A percentile compares a stretch with the other conserved stretches of the same genome.
phyloP scores from a whole-genome alignment of 2,888 invertebrate species.

The Calliscelio sp. region DNA sequence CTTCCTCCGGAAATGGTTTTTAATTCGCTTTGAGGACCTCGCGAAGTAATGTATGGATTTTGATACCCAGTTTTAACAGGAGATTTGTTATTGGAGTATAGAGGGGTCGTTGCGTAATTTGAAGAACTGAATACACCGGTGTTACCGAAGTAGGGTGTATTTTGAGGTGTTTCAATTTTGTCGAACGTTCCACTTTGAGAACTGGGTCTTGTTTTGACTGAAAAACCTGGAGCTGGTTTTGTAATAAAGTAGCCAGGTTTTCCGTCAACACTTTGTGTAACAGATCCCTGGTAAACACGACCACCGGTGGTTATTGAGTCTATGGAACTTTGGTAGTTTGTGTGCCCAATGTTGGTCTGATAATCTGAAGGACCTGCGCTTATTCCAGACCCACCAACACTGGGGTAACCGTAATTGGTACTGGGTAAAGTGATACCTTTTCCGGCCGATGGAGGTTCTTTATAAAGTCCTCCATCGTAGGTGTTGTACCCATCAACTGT shows the following conservation, averaged over 20 bases:
- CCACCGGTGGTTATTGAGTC: constrained; percentile 50
- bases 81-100: constrained; percentile 34
- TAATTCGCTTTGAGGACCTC: constrained; percentile 36
- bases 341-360: constrained; percentile 24
- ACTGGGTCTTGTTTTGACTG: constrained; percentile 34
- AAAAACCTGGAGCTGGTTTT: constrained; percentile 13
- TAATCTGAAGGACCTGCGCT: neutral
- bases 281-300: constrained; percentile 25
- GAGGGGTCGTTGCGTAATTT: constrained; percentile 50
- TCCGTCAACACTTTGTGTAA: constrained; percentile 23
- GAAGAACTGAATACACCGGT: constrained; percentile 3
- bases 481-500: constrained; percentile 24
- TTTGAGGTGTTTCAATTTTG: constrained; percentile 19
- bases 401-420: constrained; percentile 45
- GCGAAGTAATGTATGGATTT: constrained; percentile 30
- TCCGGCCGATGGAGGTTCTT: constrained; percentile 2
- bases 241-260: constrained; percentile 51
- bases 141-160: constrained; percentile 22
- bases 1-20: constrained; percentile 81
- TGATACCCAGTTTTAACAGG: constrained; percentile 44
- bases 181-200: constrained; percentile 14
- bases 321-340: constrained; percentile 38
- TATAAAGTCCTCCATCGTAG: constrained; percentile 6
- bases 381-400: constrained; percentile 14
- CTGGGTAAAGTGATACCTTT: constrained; percentile 44